Conservation (phyloP, 2,113 vertebrate species). For the Egretta garzetta region DNA sequence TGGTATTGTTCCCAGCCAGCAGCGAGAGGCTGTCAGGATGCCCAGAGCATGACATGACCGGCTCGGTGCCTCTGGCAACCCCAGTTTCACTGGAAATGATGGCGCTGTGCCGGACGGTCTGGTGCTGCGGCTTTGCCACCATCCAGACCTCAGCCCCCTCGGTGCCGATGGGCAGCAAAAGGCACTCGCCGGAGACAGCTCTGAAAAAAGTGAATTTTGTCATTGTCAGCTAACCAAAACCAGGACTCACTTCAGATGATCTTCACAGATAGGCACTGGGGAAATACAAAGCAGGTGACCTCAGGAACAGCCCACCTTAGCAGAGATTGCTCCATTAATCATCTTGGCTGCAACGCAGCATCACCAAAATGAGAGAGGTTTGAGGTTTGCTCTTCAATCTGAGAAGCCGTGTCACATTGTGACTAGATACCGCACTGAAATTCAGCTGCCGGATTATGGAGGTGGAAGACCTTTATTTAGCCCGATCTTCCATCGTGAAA, state of each 20-base stretch:
- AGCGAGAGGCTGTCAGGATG: constrained; percentile 13
- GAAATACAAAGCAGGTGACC: neutral
- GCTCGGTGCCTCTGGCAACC: neutral
- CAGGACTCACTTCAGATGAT: neutral
- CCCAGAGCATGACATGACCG: neutral
- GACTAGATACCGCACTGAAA: constrained; percentile 59
- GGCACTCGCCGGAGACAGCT: neutral
- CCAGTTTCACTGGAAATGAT: neutral
- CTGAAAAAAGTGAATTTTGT: neutral
- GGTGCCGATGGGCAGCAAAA: rapidly evolving
- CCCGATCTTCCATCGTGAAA: constrained; percentile 42
- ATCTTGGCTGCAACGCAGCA: neutral
- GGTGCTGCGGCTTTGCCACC: neutral
- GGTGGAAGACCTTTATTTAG: constrained; percentile 67
- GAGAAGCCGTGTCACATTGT: constrained; percentile 27
- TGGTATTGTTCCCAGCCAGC: constrained; percentile 8
- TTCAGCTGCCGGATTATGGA: constrained; percentile 45
- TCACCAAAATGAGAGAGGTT: neutral
- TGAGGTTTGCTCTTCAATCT: neutral
- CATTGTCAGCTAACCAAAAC: neutral
- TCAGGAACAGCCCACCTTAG: neutral
- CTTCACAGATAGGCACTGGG: neutral
- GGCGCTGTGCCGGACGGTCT: neutral
- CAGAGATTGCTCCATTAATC: neutral
- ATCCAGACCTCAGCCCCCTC: neutral